These are phyloP conservation scores for Norana najaformis DNA, from an alignment of 2,888 invertebrate genomes.

Conservation along the genomic window DNA sequence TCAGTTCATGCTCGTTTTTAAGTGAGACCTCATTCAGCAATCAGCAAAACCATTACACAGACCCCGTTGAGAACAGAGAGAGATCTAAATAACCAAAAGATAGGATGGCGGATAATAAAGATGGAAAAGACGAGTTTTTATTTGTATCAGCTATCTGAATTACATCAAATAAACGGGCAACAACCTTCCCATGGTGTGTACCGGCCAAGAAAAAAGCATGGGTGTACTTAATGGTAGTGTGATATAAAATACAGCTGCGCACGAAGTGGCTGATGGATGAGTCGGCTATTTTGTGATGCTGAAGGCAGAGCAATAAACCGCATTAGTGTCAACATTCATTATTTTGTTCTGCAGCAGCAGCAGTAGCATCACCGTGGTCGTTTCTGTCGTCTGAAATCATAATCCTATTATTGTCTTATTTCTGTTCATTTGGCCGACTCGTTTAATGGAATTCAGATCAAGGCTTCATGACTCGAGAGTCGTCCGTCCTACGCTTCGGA, in stretches of 20 bases:
- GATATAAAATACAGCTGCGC: background rate
- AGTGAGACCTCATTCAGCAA: too few relatives aligned
- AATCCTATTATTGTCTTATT: background rate
- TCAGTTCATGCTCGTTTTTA: background rate
- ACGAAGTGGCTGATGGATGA: background rate
- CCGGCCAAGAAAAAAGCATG: too few relatives aligned
- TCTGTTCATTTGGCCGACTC: background rate
- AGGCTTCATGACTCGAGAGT: background rate
- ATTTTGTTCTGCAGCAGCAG: background rate
- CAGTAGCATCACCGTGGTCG: background rate
- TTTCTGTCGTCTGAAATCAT: background rate
- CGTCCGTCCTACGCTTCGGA: background rate
- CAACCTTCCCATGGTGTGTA: background rate
- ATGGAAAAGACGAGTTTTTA: background rate
- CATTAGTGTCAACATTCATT: background rate
- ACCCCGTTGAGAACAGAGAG: background rate
- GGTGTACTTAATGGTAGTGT: background rate
- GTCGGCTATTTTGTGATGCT: background rate
- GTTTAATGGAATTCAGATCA: constrained; percentile 13
- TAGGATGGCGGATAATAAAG: too few relatives aligned
- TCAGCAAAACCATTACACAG: background rate
- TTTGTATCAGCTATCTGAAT: too few relatives aligned
- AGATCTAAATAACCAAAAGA: background rate
- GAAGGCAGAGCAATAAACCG: constrained; percentile 4
- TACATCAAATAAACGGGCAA: background rate